Percentiles rank a stretch among this genome's conserved stretches.
Evolutionary conservation across 2,888 invertebrate species (phyloP).

Genomic region (Selenia dentaria): DNA sequence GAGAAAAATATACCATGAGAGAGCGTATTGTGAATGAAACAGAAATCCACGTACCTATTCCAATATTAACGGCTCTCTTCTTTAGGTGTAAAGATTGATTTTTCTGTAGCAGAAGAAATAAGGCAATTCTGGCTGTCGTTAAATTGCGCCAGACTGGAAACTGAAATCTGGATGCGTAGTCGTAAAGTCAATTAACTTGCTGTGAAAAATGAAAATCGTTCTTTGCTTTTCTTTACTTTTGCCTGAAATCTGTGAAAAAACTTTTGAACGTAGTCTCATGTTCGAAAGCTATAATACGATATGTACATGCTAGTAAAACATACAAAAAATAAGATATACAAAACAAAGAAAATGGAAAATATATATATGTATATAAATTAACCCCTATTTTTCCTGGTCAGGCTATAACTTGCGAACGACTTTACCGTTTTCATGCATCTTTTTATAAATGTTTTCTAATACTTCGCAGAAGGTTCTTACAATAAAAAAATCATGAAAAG

Average conservation of each 20-base stretch:
- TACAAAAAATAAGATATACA: too few species aligned
- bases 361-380: too few species aligned
- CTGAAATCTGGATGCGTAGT: conserved; percentile 41
- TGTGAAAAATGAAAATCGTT: conserved; percentile 66
- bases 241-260: conserved; percentile 6
- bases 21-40: conserved; percentile 48
- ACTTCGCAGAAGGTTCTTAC: too few species aligned
- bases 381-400: too few species aligned
- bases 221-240: conserved; percentile 25
- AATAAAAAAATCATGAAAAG: too few species aligned
- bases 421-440: too few species aligned
- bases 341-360: too few species aligned
- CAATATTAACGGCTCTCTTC: conserved; percentile 10
- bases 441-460: too few species aligned
- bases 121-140: conserved; percentile 41
- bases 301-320: too few species aligned
- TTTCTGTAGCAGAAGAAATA: conserved; percentile 8
- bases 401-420: too few species aligned
- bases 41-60: conserved; percentile 41
- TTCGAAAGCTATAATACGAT: too few species aligned
- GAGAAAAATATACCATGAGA: conserved; percentile 21
- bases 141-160: conserved; percentile 41
- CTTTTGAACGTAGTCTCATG: too few species aligned
- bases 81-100: background rate
- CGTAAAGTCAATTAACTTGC: conserved; percentile 61